Evolutionary conservation across 1,140 invertebrate genomes (phyloP), one percentile per base, ranked within the genome.

Genomic region (Hetaerina americana): DNA sequence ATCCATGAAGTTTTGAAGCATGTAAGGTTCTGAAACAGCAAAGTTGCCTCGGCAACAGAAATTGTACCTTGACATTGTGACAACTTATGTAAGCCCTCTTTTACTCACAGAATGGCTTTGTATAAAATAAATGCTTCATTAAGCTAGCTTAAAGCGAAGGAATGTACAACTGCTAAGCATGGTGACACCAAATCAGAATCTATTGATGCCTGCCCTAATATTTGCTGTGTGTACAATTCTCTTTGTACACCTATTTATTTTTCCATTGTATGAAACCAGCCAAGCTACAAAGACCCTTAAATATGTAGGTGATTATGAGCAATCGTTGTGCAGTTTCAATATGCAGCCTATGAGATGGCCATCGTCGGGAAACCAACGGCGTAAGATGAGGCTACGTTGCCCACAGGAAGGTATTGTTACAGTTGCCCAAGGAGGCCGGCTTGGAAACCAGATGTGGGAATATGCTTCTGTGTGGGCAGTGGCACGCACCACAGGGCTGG

Each of bases 381-480:
- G 40, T 18, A 57, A 57, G 40, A 57, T 57, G 40, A 57, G 40
- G 40, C 22, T 57, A 57, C 40, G 40, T n/a, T 85, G 84, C 77
- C 83, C 83, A 0, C 82, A 81, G 22, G 81, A 84, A 74, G 85
- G 85, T 66, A 85, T 87, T 31, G 83, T 87, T 10, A 87, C 85
- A 0, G 82, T 83, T 28, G 80, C 82, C 31, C 57, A 79, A 79
- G 85, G 85, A 73, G 86, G 86, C 25, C 78, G 86, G 70, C 75
- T 89, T 69, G 89, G 87, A 57, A 88, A 88, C 77, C 86, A 87
- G 75, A 88, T 88, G 77, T 87, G 85, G 83, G 85, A 87, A 72
- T 88, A 88, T 73, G 86, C 84, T 0, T 85, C 85, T 0, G 84
- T 87, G 3, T 88, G 85, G 84, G 87, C 86, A 0, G 78, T 81